Base-by-base conservation (phyloP, 2,113 vertebrate species). In the Vireo altiloquus region DNA sequence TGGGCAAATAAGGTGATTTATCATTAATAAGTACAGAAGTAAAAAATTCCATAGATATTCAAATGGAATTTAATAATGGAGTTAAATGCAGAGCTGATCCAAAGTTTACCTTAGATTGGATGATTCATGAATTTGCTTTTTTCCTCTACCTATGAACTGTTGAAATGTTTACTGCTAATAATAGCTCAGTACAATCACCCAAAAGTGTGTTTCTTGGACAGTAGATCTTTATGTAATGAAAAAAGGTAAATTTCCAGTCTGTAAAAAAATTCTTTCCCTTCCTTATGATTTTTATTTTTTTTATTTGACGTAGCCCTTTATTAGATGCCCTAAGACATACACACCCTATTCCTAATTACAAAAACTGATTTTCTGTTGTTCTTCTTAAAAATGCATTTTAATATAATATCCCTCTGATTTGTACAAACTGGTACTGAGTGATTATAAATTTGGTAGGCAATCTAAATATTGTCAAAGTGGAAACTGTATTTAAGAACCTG, bases 111-210 rank as follows among this genome's bases (percentile, higher is more conserved):
- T 84, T 76, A 57, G 15, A 22, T 56, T 92, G 53, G 61, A 68
- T 92, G 80, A 89, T 79, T 76, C 57, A 76, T 35, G 4, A 59
- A 71, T 84, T 63, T 93, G 37, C 3, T 56, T 83, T 59, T 79
- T 68, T 63, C 3, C 28, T 68, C 33, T 82, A 23, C 68, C 53
- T 83, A 1, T 84, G 69, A 91, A 63, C 46, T 66, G 22, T 7
- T 93, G 63, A 95, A 80, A 77, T 80, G 17, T 65, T 92, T 91
- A 50, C 64, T 89, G 53, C 14, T 92, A 82, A 85, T 69, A 80
- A 80, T 74, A 86, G 44, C 23, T 74, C 47, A 12, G 24, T 70
- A 77, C 21, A 75, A 6, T 47, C 59, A 81, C 37, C 14, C 79
- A 86, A 87, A 87, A 90, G 11, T 15, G 13, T 33, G 9, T 69